Conservation (phyloP, 2,888 invertebrate genomes). For the Drosophila fulvimacula region DNA sequence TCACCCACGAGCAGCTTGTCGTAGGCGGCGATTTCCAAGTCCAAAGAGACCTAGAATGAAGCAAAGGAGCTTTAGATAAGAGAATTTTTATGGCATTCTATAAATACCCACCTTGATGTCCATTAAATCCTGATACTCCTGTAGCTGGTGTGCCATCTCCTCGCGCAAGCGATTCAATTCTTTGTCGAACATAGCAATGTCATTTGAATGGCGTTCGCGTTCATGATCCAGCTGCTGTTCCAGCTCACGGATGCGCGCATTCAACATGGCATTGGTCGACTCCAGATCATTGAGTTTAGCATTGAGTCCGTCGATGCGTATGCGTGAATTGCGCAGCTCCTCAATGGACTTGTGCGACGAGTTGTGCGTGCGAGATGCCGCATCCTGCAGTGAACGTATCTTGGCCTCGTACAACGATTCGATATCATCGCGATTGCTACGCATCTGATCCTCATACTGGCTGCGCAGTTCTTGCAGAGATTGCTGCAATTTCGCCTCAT, state of each 20-base stretch:
- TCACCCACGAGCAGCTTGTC: conserved; percentile 94
- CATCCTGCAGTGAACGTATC: conserved; percentile 91
- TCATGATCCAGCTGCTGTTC: conserved; percentile 93
- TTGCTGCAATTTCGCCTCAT: conserved; percentile 95
- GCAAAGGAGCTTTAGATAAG: background rate
- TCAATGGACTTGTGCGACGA: conserved; percentile 91
- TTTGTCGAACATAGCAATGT: conserved; percentile 90
- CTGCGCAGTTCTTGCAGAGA: conserved; percentile 95
- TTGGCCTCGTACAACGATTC: conserved; percentile 88
- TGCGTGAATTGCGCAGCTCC: conserved; percentile 91
- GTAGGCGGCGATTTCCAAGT: conserved; percentile 96
- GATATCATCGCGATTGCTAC: conserved; percentile 95
- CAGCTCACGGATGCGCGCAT: conserved; percentile 91
- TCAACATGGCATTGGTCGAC: conserved; percentile 87
- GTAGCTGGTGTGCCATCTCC: conserved; percentile 93
- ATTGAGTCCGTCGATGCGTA: conserved; percentile 91
- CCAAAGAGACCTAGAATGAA: conserved; percentile 87
- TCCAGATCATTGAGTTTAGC: conserved; percentile 91
- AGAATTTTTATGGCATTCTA: background rate
- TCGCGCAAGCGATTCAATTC: conserved; percentile 92
- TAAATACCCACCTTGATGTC: conserved; percentile 92
- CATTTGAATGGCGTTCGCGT: conserved; percentile 91
- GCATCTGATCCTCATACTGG: conserved; percentile 96
- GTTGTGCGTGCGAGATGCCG: conserved; percentile 89
- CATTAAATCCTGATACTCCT: conserved; percentile 98